Evolutionary conservation across 1,140 invertebrate genomes (phyloP).

Genomic region (Neoseiulus cucumeris): DNA sequence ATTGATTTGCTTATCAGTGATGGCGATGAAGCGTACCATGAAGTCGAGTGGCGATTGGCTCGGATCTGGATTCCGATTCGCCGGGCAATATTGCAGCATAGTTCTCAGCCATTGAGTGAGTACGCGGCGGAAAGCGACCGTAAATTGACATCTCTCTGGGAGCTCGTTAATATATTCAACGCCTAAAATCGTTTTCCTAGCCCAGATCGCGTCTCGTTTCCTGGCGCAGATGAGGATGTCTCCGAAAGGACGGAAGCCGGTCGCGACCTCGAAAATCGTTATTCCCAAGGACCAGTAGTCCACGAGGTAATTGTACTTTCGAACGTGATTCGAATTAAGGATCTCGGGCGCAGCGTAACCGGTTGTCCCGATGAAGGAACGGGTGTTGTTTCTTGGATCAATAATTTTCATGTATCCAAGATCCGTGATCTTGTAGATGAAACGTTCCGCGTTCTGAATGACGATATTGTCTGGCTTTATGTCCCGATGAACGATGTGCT

Average conservation of each 20-base stretch:
- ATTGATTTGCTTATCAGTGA: too few species aligned
- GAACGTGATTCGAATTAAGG: constrained; percentile 21
- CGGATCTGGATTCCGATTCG: too few species aligned
- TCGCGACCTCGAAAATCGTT: constrained; percentile 62
- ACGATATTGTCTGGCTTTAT: constrained; percentile 86
- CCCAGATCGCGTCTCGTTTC: too few species aligned
- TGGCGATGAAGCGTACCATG: too few species aligned
- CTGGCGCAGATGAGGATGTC: too few species aligned
- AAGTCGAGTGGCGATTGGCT: too few species aligned
- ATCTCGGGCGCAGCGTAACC: constrained; percentile 46
- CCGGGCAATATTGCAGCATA: too few species aligned
- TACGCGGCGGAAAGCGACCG: too few species aligned
- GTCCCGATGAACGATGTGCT: constrained; percentile 63
- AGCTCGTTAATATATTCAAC: too few species aligned
- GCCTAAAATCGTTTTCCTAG: too few species aligned
- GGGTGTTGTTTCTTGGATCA: constrained; percentile 45
- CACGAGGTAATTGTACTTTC: constrained; percentile 51
- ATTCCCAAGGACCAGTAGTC: constrained; percentile 77
- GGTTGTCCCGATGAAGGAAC: constrained; percentile 66
- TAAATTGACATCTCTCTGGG: too few species aligned
- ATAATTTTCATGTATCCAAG: constrained; percentile 74
- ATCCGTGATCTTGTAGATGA: constrained; percentile 65
- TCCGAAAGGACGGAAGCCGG: constrained; percentile 52
- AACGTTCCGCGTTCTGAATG: constrained; percentile 30
- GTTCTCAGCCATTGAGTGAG: too few species aligned